phyloP scores from a whole-genome alignment of 1,140 invertebrate genomes.

The Physella acuta region DNA sequence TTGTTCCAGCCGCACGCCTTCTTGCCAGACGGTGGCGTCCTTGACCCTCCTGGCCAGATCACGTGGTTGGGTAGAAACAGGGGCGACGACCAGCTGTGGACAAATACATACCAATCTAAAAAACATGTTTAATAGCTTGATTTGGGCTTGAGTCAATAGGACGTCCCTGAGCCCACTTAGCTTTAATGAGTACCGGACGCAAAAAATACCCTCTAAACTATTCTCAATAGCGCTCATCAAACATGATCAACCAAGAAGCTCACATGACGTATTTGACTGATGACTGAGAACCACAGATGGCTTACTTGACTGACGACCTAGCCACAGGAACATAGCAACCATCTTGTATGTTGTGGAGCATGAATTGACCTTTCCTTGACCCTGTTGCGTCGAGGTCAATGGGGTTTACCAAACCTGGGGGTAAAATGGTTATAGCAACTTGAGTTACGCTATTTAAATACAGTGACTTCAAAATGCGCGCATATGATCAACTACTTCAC shows the following conservation, averaged over 20 bases:
- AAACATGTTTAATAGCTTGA: not conserved
- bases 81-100: not conserved
- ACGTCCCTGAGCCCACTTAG: no score
- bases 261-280: no score
- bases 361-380: slow-evolving; percentile 21
- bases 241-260: no score
- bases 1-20: slow-evolving; percentile 27
- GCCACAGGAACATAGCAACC: slow-evolving; percentile 27
- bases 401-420: slow-evolving; percentile 23
- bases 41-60: slow-evolving; percentile 20
- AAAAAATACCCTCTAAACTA: slow-evolving; percentile 8
- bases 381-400: slow-evolving; percentile 22
- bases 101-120: not conserved
- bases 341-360: slow-evolving; percentile 30
- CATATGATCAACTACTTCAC: no score
- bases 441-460: no score
- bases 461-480: no score
- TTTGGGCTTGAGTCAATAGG: not conserved
- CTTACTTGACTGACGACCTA: no score
- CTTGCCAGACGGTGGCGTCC: slow-evolving; percentile 3
- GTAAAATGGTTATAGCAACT: no score
- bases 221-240: no score
- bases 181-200: not conserved
- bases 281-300: no score
- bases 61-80: not conserved